phyloP scores from a whole-genome alignment of 2,797 vertebrate genomes.

The Poecilia picta region DNA sequence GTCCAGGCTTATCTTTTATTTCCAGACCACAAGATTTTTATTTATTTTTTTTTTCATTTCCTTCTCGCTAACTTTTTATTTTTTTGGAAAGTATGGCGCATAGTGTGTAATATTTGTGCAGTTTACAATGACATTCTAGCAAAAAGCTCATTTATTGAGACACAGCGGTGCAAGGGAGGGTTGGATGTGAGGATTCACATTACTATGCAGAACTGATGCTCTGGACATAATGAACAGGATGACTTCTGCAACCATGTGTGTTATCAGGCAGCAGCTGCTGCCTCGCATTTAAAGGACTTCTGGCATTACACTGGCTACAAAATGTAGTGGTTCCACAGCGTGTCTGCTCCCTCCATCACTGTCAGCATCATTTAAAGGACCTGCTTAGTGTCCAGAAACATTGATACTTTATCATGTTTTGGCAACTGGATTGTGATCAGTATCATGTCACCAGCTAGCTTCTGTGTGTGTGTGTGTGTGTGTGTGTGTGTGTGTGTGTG shows the following conservation, averaged over 20 bases:
- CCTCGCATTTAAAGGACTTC: slow-evolving; percentile 42
- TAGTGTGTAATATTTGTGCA: slow-evolving; percentile 21
- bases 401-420: slow-evolving; percentile 3
- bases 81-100: slow-evolving; percentile 20
- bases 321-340: background rate
- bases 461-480: background rate
- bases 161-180: slow-evolving; percentile 1
- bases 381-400: background rate
- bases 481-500: too few species aligned
- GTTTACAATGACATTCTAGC: slow-evolving; percentile 18
- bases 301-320: background rate
- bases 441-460: background rate
- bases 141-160: slow-evolving; percentile 8
- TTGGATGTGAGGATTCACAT: slow-evolving; percentile 37
- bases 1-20: slow-evolving; percentile 51
- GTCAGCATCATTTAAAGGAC: background rate
- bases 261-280: slow-evolving; percentile 29
- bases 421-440: background rate
- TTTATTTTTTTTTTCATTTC: slow-evolving; percentile 22
- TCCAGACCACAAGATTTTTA: slow-evolving; percentile 27
- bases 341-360: background rate
- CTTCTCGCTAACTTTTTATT: slow-evolving; percentile 12
- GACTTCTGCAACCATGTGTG: slow-evolving; percentile 36
- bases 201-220: slow-evolving; percentile 48
- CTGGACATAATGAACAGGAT: slow-evolving; percentile 42